Percentiles rank a stretch among this genome's conserved stretches.
phyloP scores from a whole-genome alignment of 1,140 invertebrate species.

The Araneus ventricosus region DNA sequence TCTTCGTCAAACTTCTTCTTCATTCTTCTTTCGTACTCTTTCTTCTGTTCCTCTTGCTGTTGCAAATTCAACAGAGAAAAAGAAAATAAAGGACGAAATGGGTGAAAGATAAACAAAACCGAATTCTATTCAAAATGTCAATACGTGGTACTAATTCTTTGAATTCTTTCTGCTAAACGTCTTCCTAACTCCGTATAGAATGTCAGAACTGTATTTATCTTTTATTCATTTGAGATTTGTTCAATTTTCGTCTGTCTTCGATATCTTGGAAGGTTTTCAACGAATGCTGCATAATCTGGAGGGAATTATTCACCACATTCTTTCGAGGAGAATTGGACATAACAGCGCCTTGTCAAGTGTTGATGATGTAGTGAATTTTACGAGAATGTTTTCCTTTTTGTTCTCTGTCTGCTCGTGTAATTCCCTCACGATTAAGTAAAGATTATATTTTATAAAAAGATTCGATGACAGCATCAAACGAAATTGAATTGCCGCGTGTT shows the following conservation, averaged over 20 bases:
- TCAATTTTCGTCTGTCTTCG: background rate
- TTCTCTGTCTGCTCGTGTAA: no score
- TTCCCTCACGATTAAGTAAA: no score
- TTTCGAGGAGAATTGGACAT: background rate
- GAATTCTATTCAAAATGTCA: background rate
- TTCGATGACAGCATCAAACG: no score
- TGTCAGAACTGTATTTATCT: background rate
- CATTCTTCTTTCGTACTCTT: background rate
- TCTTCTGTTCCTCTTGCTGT: background rate
- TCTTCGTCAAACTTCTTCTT: background rate
- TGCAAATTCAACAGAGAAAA: conserved; percentile 1
- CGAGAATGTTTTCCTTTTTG: no score
- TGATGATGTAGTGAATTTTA: background rate
- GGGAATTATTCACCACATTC: background rate
- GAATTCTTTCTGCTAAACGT: background rate
- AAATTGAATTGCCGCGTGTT: no score
- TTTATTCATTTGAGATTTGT: conserved; percentile 2
- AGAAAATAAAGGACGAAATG: background rate
- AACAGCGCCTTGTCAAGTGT: background rate
- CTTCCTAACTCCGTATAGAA: background rate
- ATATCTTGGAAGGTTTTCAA: background rate
- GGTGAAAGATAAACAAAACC: background rate
- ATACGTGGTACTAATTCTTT: background rate
- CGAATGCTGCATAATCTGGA: background rate
- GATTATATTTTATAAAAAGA: no score